Evolutionary conservation across 2,888 invertebrate species (phyloP), one percentile per base, ranked within the genome.

Genomic region (Harmothoe impar): DNA sequence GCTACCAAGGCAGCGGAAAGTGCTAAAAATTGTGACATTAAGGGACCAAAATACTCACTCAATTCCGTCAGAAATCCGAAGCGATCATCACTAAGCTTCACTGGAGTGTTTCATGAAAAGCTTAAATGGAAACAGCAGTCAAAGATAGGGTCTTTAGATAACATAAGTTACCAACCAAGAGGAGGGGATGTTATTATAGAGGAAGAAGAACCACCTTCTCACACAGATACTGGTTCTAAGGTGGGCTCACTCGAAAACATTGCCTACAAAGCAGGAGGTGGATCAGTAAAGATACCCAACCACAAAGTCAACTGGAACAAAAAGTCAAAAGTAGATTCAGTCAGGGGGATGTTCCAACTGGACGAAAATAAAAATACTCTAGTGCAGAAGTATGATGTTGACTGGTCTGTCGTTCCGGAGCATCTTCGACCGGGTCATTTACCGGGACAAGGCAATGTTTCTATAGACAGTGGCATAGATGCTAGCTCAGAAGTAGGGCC

Each of bases 201-300:
- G 85, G 86, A 86, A 29, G 86, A 86, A 1, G 86, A 86, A 23
- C 3, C 20, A 1, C 54, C 56, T 54, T 29, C 12, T 20, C 52
- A 12, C n/a, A 54, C 51, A 0, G 84, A 33, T 5, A n/a, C 78
- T 31, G 52, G 23, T 95, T 98, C 98, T 35, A 98, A 98, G 96
- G 98, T 98, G 94, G 98, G 98, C 29, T 98, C 98, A 0, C 96
- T 98, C 95, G 97, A 98, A n/a, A 98, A 98, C 96, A 97, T 98
- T 51, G 97, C 97, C 92, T 98, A 98, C 96, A 98, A 97, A 95
- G 98, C 98, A 0, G 98, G 98, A 43, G 94, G 94, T 35, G 94
- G 95, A n/a, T 97, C 98, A 94, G 97, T 98, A 31, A 98, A 98
- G 96, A 98, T 98, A 93, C 98, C 98, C 96, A 97, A 97, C 93